These are phyloP conservation scores for Labrus mixtus DNA, from an alignment of 2,113 vertebrate species.

Conservation along the genomic window DNA sequence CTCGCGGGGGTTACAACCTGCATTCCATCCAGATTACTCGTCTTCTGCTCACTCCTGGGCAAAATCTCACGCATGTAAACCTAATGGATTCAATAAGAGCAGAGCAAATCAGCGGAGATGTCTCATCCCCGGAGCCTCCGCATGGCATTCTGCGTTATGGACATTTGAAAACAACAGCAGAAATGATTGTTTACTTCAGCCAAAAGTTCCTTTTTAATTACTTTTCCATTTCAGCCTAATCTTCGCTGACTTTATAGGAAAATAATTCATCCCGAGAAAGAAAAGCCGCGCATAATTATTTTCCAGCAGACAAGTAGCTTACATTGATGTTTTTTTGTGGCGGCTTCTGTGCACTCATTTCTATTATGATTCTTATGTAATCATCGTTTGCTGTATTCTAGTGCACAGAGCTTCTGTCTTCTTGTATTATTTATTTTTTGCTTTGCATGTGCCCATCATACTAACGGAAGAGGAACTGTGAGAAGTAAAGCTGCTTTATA, in stretches of 20 bases:
- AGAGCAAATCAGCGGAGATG: conserved; percentile 36
- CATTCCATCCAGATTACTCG: conserved; percentile 62
- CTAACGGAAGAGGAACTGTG: conserved; percentile 12
- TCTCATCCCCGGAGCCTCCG: not conserved
- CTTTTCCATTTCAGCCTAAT: conserved; percentile 39
- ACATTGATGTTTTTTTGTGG: not conserved
- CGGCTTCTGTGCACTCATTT: not conserved
- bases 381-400: conserved; percentile 16
- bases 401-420: conserved; percentile 22
- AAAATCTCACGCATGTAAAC: conserved; percentile 46
- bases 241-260: conserved; percentile 21
- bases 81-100: conserved; percentile 50
- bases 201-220: conserved; percentile 28
- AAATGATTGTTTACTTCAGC: not conserved
- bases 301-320: not conserved
- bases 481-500: conserved; percentile 37
- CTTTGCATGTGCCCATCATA: conserved; percentile 1
- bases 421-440: not conserved
- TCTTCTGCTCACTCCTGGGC: conserved; percentile 32
- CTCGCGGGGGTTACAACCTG: conserved; percentile 19
- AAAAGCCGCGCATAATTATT: conserved; percentile 37
- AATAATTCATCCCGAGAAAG: conserved; percentile 12
- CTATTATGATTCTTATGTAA: conserved; percentile 10
- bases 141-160: conserved; percentile 40
- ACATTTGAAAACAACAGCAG: conserved; percentile 14